Evolutionary conservation across 2,888 invertebrate genomes (phyloP), one percentile per base, ranked within the genome.

Genomic region (Sisyra nigra): DNA sequence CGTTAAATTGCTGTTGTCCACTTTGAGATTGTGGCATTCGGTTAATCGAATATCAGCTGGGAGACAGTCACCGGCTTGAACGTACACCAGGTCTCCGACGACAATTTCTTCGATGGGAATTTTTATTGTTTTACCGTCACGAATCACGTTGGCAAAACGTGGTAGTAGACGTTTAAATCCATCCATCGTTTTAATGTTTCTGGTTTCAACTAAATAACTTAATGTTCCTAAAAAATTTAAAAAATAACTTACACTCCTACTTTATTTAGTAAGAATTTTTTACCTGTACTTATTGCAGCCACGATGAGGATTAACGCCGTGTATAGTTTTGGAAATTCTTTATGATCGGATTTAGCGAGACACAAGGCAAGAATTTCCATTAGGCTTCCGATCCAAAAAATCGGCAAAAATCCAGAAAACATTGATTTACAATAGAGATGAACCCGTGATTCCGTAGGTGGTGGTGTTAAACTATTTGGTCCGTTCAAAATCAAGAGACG

Each of bases 131-230:
- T 92, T 89, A 53, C 92, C 91, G 65, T 93, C 92, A 54, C 97
- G 80, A 56, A 96, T 77, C 53, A 92, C 89, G 51, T 88, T 86
- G 48, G 93, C 93, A 63, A 88, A 92, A 68, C 91, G 82, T 44
- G 93, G 93, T 57, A 93, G 91, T 86, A 96, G 87, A 72, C 91
- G 91, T 70, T 93, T 94, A 74, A 96, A 96, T 42, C 92, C 93
- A 67, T 96, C 96, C 94, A 97, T 96, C 66, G 97, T 94, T 68
- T 87, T 89, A 53, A 93, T 93, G 61, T 91, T 92, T 73, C 96
- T 96, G 67, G 91, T 91, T 71, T 96, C 96, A 71, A 93, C 96
- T 68, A 94, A 97, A 73, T 94, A 97, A 54, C 96, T 94, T 79
- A 97, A 97, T 65, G 91, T 87, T 57, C 96, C 96, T 2, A 72